Evolutionary conservation across 2,797 vertebrate species (phyloP).

Genomic region (Chelmon rostratus): DNA sequence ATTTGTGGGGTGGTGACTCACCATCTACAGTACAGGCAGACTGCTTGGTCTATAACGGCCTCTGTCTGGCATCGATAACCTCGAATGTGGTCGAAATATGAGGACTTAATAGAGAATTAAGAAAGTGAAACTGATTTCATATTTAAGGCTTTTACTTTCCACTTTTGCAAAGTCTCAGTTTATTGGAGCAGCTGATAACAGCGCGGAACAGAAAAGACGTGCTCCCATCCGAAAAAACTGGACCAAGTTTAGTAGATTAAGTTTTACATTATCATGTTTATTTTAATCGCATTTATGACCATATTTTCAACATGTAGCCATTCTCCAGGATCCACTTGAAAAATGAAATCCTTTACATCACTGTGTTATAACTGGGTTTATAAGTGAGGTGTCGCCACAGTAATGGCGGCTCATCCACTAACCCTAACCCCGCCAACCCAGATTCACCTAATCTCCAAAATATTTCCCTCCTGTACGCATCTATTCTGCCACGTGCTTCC

Average conservation of each 20-base stretch:
- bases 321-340: neutral
- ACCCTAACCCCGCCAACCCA: too few relatives aligned
- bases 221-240: neutral
- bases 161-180: neutral
- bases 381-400: too few relatives aligned
- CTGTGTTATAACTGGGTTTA: too few relatives aligned
- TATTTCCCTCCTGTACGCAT: too few relatives aligned
- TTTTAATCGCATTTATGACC: neutral
- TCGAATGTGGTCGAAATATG: neutral
- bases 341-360: too few relatives aligned
- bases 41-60: neutral
- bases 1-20: neutral
- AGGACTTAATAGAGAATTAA: neutral
- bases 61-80: neutral
- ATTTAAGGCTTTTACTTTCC: neutral
- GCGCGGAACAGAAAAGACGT: neutral
- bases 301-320: neutral
- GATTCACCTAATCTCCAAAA: too few relatives aligned
- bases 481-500: too few relatives aligned
- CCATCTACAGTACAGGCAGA: neutral
- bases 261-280: neutral
- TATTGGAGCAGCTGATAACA: neutral
- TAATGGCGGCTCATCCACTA: too few relatives aligned
- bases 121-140: neutral
- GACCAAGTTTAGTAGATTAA: neutral